Percentiles rank a stretch among this genome's conserved stretches.
Conservation (phyloP, 2,888 invertebrate genomes). For the Andrena camellia region DNA sequence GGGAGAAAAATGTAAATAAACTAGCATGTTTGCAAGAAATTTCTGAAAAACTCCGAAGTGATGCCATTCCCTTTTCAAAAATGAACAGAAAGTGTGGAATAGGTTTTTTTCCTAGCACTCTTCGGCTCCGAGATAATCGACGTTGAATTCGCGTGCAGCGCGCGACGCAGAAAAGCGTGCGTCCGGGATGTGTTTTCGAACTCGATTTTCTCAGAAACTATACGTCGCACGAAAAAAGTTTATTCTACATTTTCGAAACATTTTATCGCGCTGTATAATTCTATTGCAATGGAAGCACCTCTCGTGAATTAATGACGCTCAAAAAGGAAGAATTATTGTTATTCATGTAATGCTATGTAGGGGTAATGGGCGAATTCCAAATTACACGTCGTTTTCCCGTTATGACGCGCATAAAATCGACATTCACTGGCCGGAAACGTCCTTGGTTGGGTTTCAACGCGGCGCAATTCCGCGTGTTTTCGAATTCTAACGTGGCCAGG, state of each 20-base stretch:
- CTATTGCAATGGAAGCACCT: neutral
- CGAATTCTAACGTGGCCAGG: conserved; percentile 38
- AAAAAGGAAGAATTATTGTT: neutral
- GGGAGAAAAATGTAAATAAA: no score
- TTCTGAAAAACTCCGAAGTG: neutral
- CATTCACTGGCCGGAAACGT: conserved; percentile 26
- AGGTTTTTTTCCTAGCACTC: neutral
- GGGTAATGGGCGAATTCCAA: neutral
- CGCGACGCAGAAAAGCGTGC: no score
- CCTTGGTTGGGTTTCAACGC: conserved; percentile 19
- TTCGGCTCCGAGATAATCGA: neutral
- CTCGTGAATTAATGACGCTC: neutral
- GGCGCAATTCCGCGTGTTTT: conserved; percentile 31
- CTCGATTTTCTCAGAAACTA: neutral
- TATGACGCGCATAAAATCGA: conserved; percentile 3
- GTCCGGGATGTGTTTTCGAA: neutral
- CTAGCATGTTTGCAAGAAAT: neutral
- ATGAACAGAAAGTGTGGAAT: neutral
- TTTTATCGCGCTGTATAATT: neutral
- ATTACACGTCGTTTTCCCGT: neutral
- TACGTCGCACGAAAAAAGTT: neutral
- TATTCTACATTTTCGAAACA: neutral
- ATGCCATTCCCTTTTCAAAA: neutral
- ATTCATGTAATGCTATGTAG: neutral
- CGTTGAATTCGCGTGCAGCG: neutral